phyloP scores from a whole-genome alignment of 2,888 invertebrate species.

The Dryobotodes eremita region DNA sequence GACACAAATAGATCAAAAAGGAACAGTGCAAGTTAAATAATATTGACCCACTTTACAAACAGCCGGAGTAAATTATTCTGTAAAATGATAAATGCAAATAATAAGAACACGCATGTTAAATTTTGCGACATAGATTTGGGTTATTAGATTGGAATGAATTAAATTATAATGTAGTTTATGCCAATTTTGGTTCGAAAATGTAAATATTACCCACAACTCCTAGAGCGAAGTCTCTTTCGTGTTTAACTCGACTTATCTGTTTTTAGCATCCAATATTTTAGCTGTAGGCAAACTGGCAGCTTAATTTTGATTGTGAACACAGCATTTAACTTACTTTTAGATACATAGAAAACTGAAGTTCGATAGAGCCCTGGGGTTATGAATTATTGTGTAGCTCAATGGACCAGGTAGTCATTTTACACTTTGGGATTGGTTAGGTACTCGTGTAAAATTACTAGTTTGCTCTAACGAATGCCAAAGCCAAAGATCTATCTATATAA shows the following conservation, averaged over 20 bases:
- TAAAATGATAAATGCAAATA: constrained; percentile 44
- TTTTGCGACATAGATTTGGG: constrained; percentile 44
- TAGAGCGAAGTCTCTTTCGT: background rate
- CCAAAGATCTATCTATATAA: background rate
- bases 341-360: constrained; percentile 7
- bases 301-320: constrained; percentile 15
- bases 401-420: constrained; percentile 4
- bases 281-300: constrained; percentile 1
- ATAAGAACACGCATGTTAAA: constrained; percentile 38
- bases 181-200: constrained; percentile 9
- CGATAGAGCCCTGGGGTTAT: constrained; percentile 15
- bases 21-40: constrained; percentile 40
- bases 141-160: constrained; percentile 48
- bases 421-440: background rate
- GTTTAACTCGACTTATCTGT: constrained; percentile 9
- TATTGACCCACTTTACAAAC: constrained; percentile 40
- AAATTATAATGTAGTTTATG: constrained; percentile 27
- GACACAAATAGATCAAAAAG: constrained; percentile 56
- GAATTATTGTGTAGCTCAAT: constrained; percentile 15
- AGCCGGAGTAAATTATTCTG: constrained; percentile 38
- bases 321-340: background rate
- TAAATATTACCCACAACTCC: background rate
- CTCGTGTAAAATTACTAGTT: background rate
- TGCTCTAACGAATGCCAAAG: background rate
- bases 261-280: constrained; percentile 6